phyloP scores from a whole-genome alignment of 2,888 invertebrate genomes.

The Arge pagana region DNA sequence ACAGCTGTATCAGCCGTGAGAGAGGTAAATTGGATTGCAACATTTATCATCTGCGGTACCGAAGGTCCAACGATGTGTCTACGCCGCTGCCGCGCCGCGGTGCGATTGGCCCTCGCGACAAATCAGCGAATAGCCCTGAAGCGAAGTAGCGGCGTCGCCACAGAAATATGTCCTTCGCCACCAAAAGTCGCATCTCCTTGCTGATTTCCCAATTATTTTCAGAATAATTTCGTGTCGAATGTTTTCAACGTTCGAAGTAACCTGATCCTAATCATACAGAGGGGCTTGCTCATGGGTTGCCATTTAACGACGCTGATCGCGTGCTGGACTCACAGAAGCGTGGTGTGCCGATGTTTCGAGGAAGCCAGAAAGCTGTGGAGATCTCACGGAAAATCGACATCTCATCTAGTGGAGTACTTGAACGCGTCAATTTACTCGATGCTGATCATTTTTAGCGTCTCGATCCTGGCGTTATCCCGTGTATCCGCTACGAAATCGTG shows the following conservation, averaged over 20 bases:
- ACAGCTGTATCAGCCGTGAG: no score
- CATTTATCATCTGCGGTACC: no score
- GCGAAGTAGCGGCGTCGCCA: no score
- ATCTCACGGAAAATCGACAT: not conserved
- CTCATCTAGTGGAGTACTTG: not conserved
- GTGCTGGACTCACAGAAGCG: not conserved
- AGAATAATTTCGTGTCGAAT: not conserved
- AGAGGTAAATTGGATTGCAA: no score
- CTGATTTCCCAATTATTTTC: not conserved
- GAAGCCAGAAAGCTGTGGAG: not conserved
- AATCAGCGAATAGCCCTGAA: no score
- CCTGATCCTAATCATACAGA: not conserved
- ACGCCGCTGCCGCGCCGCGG: no score
- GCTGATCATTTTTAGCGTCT: not conserved
- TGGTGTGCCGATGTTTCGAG: not conserved
- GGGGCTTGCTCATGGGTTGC: not conserved
- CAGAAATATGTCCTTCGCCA: no score
- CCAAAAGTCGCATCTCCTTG: no score
- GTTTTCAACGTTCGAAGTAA: not conserved
- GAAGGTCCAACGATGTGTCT: no score
- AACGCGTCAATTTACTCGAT: not conserved
- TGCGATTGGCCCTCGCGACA: no score
- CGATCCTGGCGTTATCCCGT: no score
- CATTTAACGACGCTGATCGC: not conserved
- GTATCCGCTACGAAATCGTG: not conserved